phyloP scores from a whole-genome alignment of 2,113 vertebrate genomes.

The Progne subis region DNA sequence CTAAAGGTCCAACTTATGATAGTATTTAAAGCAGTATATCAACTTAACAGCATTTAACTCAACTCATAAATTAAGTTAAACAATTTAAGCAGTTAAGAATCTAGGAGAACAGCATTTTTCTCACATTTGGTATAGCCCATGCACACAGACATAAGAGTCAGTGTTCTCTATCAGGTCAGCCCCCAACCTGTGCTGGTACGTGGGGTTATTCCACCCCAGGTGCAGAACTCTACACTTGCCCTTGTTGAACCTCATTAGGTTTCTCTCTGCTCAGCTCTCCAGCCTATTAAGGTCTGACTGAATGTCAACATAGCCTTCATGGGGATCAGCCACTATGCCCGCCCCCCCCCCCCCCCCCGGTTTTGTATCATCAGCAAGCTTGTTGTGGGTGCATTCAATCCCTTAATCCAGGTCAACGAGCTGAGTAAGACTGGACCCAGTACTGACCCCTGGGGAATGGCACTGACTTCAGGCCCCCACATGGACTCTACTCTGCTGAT shows the following conservation, averaged over 20 bases:
- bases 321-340: neutral
- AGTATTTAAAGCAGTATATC: neutral
- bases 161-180: neutral
- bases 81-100: neutral
- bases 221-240: neutral
- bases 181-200: neutral
- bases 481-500: neutral
- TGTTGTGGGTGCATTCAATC: fast-evolving
- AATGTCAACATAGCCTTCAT: neutral
- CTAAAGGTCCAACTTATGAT: neutral
- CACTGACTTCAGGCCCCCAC: neutral
- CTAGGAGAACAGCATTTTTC: neutral
- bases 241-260: neutral
- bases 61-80: neutral
- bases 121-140: neutral
- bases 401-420: neutral
- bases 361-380: neutral
- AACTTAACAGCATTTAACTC: neutral
- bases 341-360: too few relatives aligned
- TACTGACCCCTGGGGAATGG: too few relatives aligned
- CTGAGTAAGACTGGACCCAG: neutral
- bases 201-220: neutral
- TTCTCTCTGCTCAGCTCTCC: neutral
- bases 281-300: neutral
- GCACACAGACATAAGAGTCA: neutral